A percentile compares a stretch with the other conserved stretches of the same genome.
These are phyloP conservation scores for Bombyx huttoni DNA, from an alignment of 2,888 invertebrate genomes.

Conservation along the genomic window DNA sequence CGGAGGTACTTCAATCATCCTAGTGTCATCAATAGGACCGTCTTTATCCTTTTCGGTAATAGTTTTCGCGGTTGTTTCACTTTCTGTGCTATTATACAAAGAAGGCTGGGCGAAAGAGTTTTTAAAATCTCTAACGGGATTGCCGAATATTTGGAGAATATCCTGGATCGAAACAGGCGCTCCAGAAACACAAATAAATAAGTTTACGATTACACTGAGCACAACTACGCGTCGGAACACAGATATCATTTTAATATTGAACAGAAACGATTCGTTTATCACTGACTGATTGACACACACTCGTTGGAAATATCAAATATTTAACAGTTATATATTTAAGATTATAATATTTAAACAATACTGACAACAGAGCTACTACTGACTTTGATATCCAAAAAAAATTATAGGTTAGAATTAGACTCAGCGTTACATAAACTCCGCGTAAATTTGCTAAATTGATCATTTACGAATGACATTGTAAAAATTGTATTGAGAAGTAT, in stretches of 20 bases:
- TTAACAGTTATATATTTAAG: too few relatives aligned
- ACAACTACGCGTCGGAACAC: constrained; percentile 40
- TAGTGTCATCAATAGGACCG: constrained; percentile 5
- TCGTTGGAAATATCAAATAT: constrained; percentile 6
- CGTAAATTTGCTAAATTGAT: too few relatives aligned
- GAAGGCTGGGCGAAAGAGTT: constrained; percentile 8
- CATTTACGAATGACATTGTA: too few relatives aligned
- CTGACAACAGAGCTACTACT: neutral
- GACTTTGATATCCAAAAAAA: too few relatives aligned
- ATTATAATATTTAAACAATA: neutral
- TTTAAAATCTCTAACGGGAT: constrained; percentile 44
- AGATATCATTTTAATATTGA: constrained; percentile 50
- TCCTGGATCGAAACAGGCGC: constrained; percentile 31
- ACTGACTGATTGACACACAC: constrained; percentile 20
- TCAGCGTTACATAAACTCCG: too few relatives aligned
- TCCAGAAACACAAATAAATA: constrained; percentile 24
- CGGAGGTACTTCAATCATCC: constrained; percentile 49
- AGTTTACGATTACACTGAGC: constrained; percentile 35
- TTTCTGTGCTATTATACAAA: neutral
- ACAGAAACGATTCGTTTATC: constrained; percentile 32
- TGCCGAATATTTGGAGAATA: constrained; percentile 40
- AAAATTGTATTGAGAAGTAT: too few relatives aligned
- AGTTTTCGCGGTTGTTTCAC: neutral
- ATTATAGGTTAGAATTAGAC: too few relatives aligned
- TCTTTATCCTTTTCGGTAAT: neutral